A percentile compares a stretch with the other conserved stretches of the same genome.
Conservation (phyloP, 1,140 invertebrate species). For the Caenorhabditis briggsae region DNA sequence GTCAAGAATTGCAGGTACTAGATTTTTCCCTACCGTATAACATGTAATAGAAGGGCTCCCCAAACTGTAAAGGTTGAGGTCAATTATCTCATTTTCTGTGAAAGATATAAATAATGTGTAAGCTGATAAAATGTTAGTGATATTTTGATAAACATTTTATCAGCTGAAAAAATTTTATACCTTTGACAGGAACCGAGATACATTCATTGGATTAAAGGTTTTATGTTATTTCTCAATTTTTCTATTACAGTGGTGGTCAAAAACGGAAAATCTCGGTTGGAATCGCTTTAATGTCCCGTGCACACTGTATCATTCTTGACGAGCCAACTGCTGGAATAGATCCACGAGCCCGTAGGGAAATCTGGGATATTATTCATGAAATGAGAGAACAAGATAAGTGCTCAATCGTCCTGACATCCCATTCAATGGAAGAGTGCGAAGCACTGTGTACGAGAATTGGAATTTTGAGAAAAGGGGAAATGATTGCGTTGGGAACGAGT, state of each 20-base stretch:
- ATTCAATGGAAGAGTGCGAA: constrained; percentile 77
- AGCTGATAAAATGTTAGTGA: too few species aligned
- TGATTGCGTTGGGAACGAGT: constrained; percentile 79
- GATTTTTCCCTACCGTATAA: too few species aligned
- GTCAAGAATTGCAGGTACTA: constrained; percentile 39
- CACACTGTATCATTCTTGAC: constrained; percentile 80
- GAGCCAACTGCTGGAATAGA: constrained; percentile 82
- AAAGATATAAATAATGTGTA: too few species aligned
- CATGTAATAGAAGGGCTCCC: too few species aligned
- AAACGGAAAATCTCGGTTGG: constrained; percentile 80
- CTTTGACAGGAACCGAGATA: too few species aligned
- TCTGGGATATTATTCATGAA: constrained; percentile 79
- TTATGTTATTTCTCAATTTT: too few species aligned
- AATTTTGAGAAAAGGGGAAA: constrained; percentile 78
- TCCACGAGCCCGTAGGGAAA: constrained; percentile 79
- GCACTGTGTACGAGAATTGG: constrained; percentile 72
- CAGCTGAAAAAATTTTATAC: too few species aligned
- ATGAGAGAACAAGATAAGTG: constrained; percentile 22
- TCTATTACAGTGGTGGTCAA: constrained; percentile 80
- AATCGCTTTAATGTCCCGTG: constrained; percentile 80
- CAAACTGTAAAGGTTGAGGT: too few species aligned
- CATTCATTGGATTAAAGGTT: too few species aligned
- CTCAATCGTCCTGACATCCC: constrained; percentile 72
- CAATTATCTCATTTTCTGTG: too few species aligned
- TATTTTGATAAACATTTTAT: too few species aligned